Evolutionary conservation across 2,888 invertebrate genomes (phyloP).

Genomic region (Hipparchia sbordonii): DNA sequence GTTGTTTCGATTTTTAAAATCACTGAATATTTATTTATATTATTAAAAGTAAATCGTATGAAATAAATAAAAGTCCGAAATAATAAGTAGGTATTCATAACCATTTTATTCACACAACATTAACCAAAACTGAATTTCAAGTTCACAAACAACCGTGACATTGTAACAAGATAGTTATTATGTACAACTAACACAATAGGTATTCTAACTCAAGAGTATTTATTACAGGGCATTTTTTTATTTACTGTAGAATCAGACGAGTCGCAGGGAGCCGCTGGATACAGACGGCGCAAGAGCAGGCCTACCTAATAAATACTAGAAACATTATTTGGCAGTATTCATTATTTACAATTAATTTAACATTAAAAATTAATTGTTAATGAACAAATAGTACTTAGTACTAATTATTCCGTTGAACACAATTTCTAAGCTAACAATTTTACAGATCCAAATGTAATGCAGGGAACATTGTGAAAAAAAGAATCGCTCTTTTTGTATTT

Average conservation of each 20-base stretch:
- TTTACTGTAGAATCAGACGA: no score
- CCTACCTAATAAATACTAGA: no score
- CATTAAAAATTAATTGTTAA: background rate
- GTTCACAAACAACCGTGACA: background rate
- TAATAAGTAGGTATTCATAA: background rate
- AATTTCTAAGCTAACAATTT: no score
- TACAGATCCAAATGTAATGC: no score
- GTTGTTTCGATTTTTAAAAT: no score
- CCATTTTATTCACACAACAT: conserved; percentile 14
- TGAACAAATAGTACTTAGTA: background rate
- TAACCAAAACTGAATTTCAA: conserved; percentile 7
- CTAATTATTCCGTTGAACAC: no score
- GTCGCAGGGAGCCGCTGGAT: no score
- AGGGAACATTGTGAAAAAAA: no score
- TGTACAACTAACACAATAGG: background rate
- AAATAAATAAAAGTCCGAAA: background rate
- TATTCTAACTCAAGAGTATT: background rate
- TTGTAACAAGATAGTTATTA: background rate
- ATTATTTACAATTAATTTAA: background rate
- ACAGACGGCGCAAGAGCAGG: no score
- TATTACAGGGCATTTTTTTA: background rate
- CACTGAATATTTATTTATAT: no score
- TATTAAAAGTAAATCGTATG: no score
- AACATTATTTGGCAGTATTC: conserved; percentile 7
- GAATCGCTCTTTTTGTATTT: no score